These are phyloP conservation scores for Thunnus albacares DNA, from an alignment of 2,797 vertebrate species.

Conservation along the genomic window DNA sequence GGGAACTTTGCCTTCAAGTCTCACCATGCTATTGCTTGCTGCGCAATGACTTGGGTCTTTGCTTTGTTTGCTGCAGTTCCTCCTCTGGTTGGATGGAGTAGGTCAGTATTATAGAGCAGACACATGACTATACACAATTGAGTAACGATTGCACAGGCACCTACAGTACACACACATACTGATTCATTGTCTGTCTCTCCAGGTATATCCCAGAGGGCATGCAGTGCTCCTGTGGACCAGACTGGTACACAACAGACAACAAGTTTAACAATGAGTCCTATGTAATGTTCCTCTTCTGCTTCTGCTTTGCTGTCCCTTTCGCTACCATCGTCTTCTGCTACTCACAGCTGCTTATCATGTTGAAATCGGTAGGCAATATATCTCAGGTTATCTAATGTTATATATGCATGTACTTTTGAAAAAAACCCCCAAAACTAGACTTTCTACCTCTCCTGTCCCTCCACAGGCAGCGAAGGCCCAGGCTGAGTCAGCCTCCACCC, in stretches of 20 bases:
- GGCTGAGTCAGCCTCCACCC: conserved; percentile 85
- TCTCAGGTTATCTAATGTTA: background rate
- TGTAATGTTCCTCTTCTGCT: conserved; percentile 87
- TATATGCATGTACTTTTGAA: too few species aligned
- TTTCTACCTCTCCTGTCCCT: background rate
- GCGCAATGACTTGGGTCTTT: conserved; percentile 81
- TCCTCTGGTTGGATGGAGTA: conserved; percentile 87
- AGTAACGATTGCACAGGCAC: too few species aligned
- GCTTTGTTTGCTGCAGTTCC: conserved; percentile 74
- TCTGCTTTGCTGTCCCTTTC: conserved; percentile 87
- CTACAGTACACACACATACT: background rate
- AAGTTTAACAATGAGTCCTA: conserved; percentile 86
- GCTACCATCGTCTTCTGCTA: conserved; percentile 85
- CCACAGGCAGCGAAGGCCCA: conserved; percentile 85
- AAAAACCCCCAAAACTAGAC: background rate
- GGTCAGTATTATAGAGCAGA: conserved; percentile 69
- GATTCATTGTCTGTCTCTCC: background rate
- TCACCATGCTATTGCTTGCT: conserved; percentile 82
- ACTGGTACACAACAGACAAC: conserved; percentile 85
- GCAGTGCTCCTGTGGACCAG: conserved; percentile 85
- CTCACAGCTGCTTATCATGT: conserved; percentile 83
- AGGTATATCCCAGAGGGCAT: conserved; percentile 86
- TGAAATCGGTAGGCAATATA: conserved; percentile 79
- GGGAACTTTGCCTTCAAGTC: conserved; percentile 85
- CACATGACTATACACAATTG: background rate